Evolutionary conservation across 30 jellyfish, hydroid and myxozoan genomes (phyloP).

Genomic region (Calvadosia cruxmelitensis): DNA sequence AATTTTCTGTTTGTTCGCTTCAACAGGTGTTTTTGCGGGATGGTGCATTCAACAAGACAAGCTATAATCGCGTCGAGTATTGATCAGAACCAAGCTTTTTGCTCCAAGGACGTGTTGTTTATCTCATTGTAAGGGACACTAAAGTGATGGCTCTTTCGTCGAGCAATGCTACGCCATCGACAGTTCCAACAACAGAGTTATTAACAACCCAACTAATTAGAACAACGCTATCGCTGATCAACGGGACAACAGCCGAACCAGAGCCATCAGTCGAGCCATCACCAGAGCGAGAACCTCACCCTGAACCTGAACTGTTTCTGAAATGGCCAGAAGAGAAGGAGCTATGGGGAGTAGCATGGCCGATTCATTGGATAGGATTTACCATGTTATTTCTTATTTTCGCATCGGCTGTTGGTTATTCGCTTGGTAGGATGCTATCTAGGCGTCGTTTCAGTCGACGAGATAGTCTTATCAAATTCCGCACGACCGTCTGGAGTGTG

Average conservation of each 20-base stretch:
- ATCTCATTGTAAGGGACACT: no score
- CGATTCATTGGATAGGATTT: constrained; percentile 49
- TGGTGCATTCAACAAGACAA: no score
- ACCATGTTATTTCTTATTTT: constrained; percentile 25
- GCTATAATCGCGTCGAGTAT: no score
- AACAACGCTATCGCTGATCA: no score
- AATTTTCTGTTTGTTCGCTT: no score
- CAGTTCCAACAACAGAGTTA: no score
- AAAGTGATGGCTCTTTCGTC: no score
- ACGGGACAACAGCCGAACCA: background rate
- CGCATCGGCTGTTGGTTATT: background rate
- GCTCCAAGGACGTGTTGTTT: no score
- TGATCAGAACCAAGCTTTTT: no score
- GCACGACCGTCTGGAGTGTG: constrained; percentile 22
- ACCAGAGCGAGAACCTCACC: background rate
- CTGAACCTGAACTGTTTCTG: constrained; percentile 48
- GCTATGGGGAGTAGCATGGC: constrained; percentile 59
- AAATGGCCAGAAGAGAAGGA: constrained; percentile 37
- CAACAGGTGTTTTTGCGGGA: no score
- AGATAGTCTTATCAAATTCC: constrained; percentile 23
- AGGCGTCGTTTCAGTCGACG: constrained; percentile 11
- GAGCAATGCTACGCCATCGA: no score
- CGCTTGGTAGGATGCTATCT: constrained; percentile 6
- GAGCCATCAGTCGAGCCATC: background rate
- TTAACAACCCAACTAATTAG: no score